Evolutionary conservation across 1,140 invertebrate genomes (phyloP), one percentile per base, ranked within the genome.

Genomic region (Cheumatopsyche charites): DNA sequence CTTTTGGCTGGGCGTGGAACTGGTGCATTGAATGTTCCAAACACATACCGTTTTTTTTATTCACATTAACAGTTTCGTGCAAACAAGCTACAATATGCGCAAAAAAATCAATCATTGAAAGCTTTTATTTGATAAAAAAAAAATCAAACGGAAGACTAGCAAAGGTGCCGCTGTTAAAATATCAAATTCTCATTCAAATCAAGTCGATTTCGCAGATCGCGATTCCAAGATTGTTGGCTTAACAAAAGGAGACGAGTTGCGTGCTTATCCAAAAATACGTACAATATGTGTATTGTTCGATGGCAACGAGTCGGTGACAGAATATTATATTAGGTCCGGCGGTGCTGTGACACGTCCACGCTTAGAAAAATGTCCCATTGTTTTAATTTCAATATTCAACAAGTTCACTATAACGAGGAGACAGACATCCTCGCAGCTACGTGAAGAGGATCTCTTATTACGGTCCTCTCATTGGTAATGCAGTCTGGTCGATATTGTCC

Each of bases 341-440:
- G 73, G 70, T 42, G 58, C 65, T 19, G 41, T 47, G 70, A 67
- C 73, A 74, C 73, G 73, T 74, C 17, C 69, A 29, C 66, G 23
- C 63, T 68, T 71, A 68, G 69, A 41, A 71, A 67, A 74, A 71
- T 71, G 70, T 69, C 68, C 73, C 70, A 74, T 74, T 74, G 73
- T 74, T 65, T 74, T 52, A 71, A 68, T 74, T 71, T 74, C 70
- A 74, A 74, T 74, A 70, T 70, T 70, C 68, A 62, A 70, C 68
- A 25, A 55, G 68, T 70, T 70, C 58, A 70, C 69, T 74, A 65
- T 74, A 74, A 74, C 73, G 70, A 74, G 73, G 68, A 66, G 69
- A 68, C 62, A 70, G 47, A 71, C 73, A 74, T 74, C 73, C 73
- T 70, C 45, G 61, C 43, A 25, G 15, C 25, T 25, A 73, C 62